Evolutionary conservation across 2,888 invertebrate species (phyloP), one percentile per base, ranked within the genome.

Genomic region (Eupsilia transversa): DNA sequence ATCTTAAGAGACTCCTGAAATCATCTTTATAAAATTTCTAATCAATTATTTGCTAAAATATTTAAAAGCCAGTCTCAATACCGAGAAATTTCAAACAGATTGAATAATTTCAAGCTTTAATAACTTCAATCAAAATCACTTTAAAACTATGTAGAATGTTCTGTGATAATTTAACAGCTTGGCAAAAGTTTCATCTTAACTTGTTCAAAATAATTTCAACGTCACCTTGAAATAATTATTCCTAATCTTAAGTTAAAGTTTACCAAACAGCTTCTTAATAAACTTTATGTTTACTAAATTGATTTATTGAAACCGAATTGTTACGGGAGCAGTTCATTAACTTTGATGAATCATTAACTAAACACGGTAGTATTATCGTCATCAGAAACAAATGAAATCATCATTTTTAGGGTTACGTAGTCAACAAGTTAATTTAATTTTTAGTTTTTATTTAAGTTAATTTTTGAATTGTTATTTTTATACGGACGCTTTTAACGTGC

Each of bases 91-190:
- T 77, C 33, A 43, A 68, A 70, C 82, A 73, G 57, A 77, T 63
- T 73, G 57, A 70, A 77, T 59, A 43, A 69, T 69, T 60, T 69
- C 5, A 65, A 56, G 78, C 69, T 49, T 67, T 78, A 74, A 83
- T 74, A 71, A 78, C 38, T 74, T 79, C 67, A 35, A 82, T 68
- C 49, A 49, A 78, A 78, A 82, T 82, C 56, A 64, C 77, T 60
- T 67, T 12, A n/a, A 74, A 81, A 83, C 83, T 82, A 82, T 78
- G 61, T 33, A 52, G 49, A 83, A 64, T 68, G 33, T 61, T 77
- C 70, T 35, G 46, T n/a, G 79, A 66, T 46, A 73, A 59, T 63
- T 78, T 67, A 73, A 73, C 65, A 59, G n/a, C 60, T 74, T 67
- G 56, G 17, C 10, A 46, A 33, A 64, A 63, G 33, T 81, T 74